Conservation (phyloP, 2,113 vertebrate species). For the Bos javanicus region DNA sequence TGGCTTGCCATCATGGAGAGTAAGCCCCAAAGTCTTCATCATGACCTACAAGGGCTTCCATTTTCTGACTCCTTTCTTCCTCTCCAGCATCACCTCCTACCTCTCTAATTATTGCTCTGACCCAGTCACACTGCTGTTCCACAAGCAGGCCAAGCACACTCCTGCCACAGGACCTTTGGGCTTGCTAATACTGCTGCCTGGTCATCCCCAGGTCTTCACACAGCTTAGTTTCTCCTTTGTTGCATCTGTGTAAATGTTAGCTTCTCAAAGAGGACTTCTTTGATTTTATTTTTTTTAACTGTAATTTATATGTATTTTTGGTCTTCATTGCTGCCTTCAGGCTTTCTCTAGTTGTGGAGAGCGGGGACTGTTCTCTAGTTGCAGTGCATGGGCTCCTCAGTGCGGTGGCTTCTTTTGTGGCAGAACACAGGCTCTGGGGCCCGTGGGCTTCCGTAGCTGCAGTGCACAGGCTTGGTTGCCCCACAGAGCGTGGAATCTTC, state of each 20-base stretch:
- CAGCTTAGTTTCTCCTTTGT: neutral
- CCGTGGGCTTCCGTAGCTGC: accelerated
- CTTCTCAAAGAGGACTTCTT: neutral
- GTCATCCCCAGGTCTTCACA: neutral
- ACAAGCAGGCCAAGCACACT: neutral
- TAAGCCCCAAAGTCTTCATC: neutral
- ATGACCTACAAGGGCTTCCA: neutral
- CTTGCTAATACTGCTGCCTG: neutral
- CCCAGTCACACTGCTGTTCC: neutral
- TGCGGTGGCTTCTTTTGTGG: neutral
- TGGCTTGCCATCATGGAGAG: neutral
- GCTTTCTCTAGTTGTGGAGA: neutral
- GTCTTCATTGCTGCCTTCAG: neutral
- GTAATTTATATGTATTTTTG: neutral
- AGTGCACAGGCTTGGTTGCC: neutral
- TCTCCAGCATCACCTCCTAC: neutral
- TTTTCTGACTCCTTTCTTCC: neutral
- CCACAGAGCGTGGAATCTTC: neutral
- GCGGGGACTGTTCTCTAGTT: neutral
- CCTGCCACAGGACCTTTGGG: neutral
- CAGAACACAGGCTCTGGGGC: neutral
- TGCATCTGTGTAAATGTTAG: neutral
- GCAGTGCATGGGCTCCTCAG: neutral
- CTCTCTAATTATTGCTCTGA: neutral
- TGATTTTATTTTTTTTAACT: neutral